Evolutionary conservation across 2,888 invertebrate genomes (phyloP), one percentile per base, ranked within the genome.

Genomic region (Amphipoea lucens): DNA sequence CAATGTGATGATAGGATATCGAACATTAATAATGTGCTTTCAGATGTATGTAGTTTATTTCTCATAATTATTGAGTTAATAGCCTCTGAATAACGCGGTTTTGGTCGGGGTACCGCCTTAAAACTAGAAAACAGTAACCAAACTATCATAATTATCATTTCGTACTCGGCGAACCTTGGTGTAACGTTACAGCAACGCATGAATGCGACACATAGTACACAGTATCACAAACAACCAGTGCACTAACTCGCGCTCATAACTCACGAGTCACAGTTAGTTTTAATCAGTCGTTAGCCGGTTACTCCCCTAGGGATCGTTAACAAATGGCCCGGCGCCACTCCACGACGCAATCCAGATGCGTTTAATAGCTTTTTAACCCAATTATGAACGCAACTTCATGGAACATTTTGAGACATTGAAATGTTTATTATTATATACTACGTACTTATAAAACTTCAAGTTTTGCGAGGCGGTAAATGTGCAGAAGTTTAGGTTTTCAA

Each of bases 361-460:
- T 92, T 92, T 93, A 93, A 94, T 93, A 91, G 93, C 91, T 92
- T 93, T 93, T 92, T 92, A 93, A 93, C 92, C 89, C 90, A 91
- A 93, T 93, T 93, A 92, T 82, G 71, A 83, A 83, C 83, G 78
- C 80, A 89, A 89, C 88, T 88, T 86, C 86, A 83, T 88, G 82
- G 73, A 82, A 87, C 79, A 85, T 90, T 90, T 87, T 83, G 86
- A 89, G 88, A 88, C 86, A 89, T 87, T 88, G 84, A 85, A 89
- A 86, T 90, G 88, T 87, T 90, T 89, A 89, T 89, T 88, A 83
- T 87, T 81, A 85, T 87, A 79, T 88, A 84, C 72, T 79, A 82
- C 74, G 79, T 73, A 75, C 74, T 85, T 87, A 70, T 65, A 78
- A 87, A 82, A 79, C 29, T 83, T 76, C 42, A 65, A 76, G 78